Conservation (phyloP, 2,113 vertebrate species). For the Amblyopsis rosae region DNA sequence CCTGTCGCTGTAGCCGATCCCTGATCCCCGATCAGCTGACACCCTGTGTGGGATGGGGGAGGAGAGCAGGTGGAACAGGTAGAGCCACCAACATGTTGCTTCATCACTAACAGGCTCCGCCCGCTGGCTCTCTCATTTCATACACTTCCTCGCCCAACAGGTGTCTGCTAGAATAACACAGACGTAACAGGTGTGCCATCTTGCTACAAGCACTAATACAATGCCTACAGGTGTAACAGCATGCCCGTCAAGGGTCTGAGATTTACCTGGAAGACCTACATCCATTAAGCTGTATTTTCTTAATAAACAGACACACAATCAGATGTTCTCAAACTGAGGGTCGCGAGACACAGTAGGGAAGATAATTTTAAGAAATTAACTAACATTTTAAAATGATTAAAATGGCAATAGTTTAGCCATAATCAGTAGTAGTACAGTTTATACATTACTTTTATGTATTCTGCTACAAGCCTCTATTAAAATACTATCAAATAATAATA, state of each 20-base stretch:
- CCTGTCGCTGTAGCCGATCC: slow-evolving; percentile 34
- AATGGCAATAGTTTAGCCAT: too few species aligned
- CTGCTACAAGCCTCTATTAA: too few species aligned
- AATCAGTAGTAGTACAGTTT: too few species aligned
- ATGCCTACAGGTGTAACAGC: background rate
- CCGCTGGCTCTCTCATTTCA: slow-evolving; percentile 32
- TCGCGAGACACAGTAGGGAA: too few species aligned
- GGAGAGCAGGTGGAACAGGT: slow-evolving; percentile 74
- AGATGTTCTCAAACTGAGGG: too few species aligned
- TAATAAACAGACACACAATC: too few species aligned
- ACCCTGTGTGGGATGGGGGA: slow-evolving; percentile 11
- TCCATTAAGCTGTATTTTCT: background rate
- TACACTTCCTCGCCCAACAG: slow-evolving; percentile 9
- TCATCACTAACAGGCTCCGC: slow-evolving; percentile 44
- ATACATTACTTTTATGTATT: too few species aligned
- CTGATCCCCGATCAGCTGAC: slow-evolving; percentile 63
- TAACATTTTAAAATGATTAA: too few species aligned
- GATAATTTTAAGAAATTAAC: too few species aligned
- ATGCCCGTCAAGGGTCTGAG: too few species aligned
- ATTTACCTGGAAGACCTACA: background rate
- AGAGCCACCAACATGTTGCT: slow-evolving; percentile 49
- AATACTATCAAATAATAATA: too few species aligned
- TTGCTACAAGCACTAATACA: background rate
- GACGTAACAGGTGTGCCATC: background rate
- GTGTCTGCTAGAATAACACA: slow-evolving; percentile 8